Base-by-base conservation (phyloP, 1,140 invertebrate species). In the Musca vetustissima region DNA sequence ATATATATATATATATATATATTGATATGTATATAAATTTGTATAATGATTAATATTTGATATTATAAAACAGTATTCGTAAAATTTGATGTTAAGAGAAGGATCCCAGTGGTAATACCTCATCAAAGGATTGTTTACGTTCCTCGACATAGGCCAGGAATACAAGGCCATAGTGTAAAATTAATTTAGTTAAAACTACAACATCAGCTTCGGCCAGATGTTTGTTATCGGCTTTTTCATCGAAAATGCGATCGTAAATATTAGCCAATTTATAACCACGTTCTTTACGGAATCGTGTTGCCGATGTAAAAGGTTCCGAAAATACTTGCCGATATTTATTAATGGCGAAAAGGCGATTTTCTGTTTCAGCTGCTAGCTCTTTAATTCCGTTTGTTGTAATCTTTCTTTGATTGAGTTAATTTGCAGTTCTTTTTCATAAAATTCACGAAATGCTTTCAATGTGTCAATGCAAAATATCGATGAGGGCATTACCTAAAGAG, bases 161-260 rank as follows among this genome's bases (percentile, higher is more conserved):
- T 48, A 82, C 74, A 13, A 85, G 70, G 64, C 85, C 85, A 22
- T 85, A 83, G 6, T 83, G 80, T 52, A 83, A 78, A 2, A 87
- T 85, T 72, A 88, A 87, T 50, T 85, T 78, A 19, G 88, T 79
- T 6, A 88, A 78, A 76, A 85, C 84, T 11, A 84, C 70, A 17
- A 87, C 88, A 78, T 91, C 89, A 66, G 78, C 83, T 75, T 90
- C 89, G 21, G 89, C 89, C 32, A 77, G 77, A 77, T 91, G 89
- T 4, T 83, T 75, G 65, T 83, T 76, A 1, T 69, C 24, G 1
- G 84, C 74, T 19, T 81, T 70, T 47, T 76, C 80, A 9, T 83
- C 80, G 17, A 87, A 83, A 13, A 87, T 74, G 50, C 85, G 81
- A 64, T 84, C 75, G 74, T 85, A 89, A n/a, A 90, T 70, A 72